Conservation (phyloP, 2,113 vertebrate species). For the Platysternon megacephalum region DNA sequence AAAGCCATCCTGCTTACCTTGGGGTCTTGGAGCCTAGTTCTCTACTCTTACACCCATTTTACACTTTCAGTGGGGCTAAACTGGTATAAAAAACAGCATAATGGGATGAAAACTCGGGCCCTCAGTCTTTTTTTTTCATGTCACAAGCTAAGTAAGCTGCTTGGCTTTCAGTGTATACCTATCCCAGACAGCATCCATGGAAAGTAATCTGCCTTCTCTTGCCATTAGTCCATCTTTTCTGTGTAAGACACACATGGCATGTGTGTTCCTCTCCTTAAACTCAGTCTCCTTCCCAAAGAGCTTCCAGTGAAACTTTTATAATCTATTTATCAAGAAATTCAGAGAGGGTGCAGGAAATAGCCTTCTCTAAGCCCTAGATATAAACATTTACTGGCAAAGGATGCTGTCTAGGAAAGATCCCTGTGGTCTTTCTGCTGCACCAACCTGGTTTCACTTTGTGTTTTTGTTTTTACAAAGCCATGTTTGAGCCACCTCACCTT, state of each 20-base stretch:
- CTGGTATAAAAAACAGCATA: not conserved
- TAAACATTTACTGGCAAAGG: conserved; percentile 26
- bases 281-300: not conserved
- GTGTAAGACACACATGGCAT: not conserved
- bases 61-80: not conserved
- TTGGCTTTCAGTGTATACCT: not conserved
- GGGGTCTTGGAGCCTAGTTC: not conserved
- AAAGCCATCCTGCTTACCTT: conserved; percentile 32
- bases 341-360: not conserved
- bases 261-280: not conserved
- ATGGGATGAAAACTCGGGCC: not conserved
- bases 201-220: not conserved
- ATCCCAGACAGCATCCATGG: not conserved
- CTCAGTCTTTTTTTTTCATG: not conserved
- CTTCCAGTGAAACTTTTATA: not conserved
- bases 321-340: not conserved
- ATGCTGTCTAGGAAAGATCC: not conserved
- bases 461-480: not conserved
- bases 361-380: not conserved
- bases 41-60: not conserved
- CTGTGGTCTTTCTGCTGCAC: not conserved
- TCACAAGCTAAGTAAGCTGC: not conserved
- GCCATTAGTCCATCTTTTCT: not conserved
- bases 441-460: not conserved
- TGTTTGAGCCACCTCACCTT: conserved; percentile 83